Evolutionary conservation across 53 echinoderm and acorn worm genomes (phyloP), one percentile per base, ranked within the genome.

Genomic region (Luidia sarsii): DNA sequence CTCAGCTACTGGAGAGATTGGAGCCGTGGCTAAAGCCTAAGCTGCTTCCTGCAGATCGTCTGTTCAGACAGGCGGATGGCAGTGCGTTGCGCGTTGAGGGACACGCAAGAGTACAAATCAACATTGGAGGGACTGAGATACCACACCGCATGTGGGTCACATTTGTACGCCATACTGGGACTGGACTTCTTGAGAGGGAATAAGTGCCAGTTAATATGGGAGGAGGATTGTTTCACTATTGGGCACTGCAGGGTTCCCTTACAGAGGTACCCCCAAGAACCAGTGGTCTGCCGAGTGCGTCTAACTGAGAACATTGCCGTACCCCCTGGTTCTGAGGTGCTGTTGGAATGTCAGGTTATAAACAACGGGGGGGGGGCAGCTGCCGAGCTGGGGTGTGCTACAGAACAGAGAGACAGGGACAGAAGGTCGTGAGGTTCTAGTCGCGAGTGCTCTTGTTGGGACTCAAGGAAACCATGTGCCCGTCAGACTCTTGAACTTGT

Each of bases 161-260:
- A 53, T n/a, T 63, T 39, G 4, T 71, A 83, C 39, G 83, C 27
- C 21, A 53, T 83, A 8, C 61, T 83, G 27, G 83, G 83, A 46
- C 53, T 75, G 39, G 85, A 85, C 38, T 85, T 85, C 43, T 30
- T 85, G 54, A 19, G 33, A 21, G 56, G 64, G 29, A 57, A 84
- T 20, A 61, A 34, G 18, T 51, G 85, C 64, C n/a, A 73, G 33
- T 31, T 57, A 59, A 46, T 35, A 3, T 62, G 71, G 73, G 84
- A 72, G 8, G 50, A 68, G 32, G 32, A 49, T 16, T 48, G 48
- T 16, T 48, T 84, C 16, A 46, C 27, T 15, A 57, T 84, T 33
- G 74, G 64, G 18, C 10, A 39, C 0, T 20, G 24, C 45, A 67
- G 24, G 20, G 54, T 80, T 64, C 81, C 81, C 39, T 21, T 63